Percentiles rank a stretch among this genome's conserved stretches.
These are phyloP conservation scores for Anguilla anguilla DNA, from an alignment of 2,797 vertebrate species.

Conservation along the genomic window DNA sequence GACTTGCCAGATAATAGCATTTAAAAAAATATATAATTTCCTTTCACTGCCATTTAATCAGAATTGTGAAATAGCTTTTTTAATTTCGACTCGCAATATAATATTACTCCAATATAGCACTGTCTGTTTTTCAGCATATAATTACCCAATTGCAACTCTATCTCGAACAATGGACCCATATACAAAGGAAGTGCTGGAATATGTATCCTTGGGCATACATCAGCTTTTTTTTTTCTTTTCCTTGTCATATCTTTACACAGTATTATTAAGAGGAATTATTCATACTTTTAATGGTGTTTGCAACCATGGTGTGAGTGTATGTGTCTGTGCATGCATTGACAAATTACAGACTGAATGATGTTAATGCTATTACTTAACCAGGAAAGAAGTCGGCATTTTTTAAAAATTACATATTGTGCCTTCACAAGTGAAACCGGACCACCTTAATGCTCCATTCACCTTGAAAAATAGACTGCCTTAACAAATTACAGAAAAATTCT, in stretches of 20 bases:
- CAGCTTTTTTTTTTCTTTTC: neutral
- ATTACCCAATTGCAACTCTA: conserved; percentile 81
- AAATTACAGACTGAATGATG: neutral
- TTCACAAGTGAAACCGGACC: neutral
- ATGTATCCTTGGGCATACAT: conserved; percentile 84
- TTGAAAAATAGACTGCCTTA: neutral
- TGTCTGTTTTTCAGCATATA: conserved; percentile 74
- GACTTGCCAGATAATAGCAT: neutral
- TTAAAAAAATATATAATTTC: neutral
- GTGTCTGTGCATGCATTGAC: neutral
- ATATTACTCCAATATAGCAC: neutral
- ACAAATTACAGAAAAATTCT: conserved; percentile 81
- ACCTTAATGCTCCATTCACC: neutral
- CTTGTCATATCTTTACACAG: neutral
- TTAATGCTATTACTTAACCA: neutral
- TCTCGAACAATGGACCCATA: conserved; percentile 93
- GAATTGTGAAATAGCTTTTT: neutral
- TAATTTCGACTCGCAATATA: neutral
- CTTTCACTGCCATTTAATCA: neutral
- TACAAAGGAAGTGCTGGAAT: conserved; percentile 85
- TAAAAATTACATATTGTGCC: neutral
- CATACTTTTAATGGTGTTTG: neutral
- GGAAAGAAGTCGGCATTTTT: neutral
- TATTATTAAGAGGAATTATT: neutral
- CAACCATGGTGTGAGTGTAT: neutral